Evolutionary conservation across 2,888 invertebrate genomes (phyloP).

Genomic region (Bibio marci): DNA sequence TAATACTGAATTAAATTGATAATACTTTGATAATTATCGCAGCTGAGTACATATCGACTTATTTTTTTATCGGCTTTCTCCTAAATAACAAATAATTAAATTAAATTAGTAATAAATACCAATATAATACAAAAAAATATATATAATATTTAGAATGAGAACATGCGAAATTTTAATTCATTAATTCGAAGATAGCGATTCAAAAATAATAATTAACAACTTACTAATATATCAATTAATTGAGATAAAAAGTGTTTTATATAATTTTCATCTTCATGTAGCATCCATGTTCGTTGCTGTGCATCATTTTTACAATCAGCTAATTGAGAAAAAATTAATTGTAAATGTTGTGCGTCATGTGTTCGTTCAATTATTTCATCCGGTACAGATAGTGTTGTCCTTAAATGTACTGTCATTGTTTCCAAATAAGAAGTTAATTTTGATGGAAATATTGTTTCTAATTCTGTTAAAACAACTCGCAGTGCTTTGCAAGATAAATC

Average conservation of each 20-base stretch:
- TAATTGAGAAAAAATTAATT: conserved; percentile 66
- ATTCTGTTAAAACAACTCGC: conserved; percentile 48
- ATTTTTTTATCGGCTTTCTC: conserved; percentile 84
- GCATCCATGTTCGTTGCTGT: conserved; percentile 88
- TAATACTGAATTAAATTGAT: conserved; percentile 80
- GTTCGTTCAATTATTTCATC: conserved; percentile 49
- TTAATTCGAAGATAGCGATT: neutral
- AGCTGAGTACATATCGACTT: conserved; percentile 65
- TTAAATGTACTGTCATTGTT: conserved; percentile 40
- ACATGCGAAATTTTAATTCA: too few species aligned
- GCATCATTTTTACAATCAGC: conserved; percentile 86
- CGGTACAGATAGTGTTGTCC: conserved; percentile 39
- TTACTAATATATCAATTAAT: conserved; percentile 65
- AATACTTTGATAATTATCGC: conserved; percentile 69
- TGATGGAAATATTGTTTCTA: conserved; percentile 36
- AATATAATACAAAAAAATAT: too few species aligned
- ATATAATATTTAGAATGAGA: too few species aligned
- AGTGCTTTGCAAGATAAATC: conserved; percentile 73
- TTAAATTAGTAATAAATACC: too few species aligned
- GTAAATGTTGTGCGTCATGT: conserved; percentile 67
- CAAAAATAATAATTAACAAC: too few species aligned
- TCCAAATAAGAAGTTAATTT: conserved; percentile 41
- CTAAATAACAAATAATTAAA: conserved; percentile 32
- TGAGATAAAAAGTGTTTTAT: conserved; percentile 73
- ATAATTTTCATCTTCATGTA: conserved; percentile 82